A percentile compares a stretch with the other conserved stretches of the same genome.
Conservation (phyloP, 2,113 vertebrate species). For the Caranx ignobilis region DNA sequence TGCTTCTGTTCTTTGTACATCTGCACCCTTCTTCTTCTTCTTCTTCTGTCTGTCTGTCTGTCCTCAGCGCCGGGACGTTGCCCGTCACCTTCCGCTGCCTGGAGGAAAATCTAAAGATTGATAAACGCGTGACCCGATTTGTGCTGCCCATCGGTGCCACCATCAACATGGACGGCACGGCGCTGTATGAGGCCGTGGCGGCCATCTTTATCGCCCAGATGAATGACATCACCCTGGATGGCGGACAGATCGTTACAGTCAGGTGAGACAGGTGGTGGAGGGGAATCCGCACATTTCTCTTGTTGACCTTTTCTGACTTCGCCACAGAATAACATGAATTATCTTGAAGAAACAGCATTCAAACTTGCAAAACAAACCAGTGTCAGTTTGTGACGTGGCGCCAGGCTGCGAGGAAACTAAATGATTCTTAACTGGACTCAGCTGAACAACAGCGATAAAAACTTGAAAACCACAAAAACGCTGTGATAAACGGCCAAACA, state of each 20-base stretch:
- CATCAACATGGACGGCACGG: constrained; percentile 90
- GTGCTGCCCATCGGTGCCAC: constrained; percentile 90
- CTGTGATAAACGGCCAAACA: neutral
- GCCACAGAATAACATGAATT: no score
- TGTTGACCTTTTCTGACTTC: no score
- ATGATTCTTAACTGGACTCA: no score
- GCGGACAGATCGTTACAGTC: constrained; percentile 87
- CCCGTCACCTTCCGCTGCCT: constrained; percentile 90
- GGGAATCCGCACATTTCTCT: no score
- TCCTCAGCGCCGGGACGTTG: constrained; percentile 85
- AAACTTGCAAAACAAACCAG: no score
- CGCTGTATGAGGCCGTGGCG: constrained; percentile 89
- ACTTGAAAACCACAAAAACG: no score
- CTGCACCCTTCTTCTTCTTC: neutral
- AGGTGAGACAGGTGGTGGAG: constrained; percentile 73
- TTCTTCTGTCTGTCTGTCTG: neutral
- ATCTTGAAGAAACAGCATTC: no score
- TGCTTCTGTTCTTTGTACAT: neutral
- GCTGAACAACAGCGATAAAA: no score
- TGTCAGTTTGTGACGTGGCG: no score
- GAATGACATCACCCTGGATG: constrained; percentile 86
- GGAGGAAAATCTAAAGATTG: constrained; percentile 88
- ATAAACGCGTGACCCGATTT: constrained; percentile 88
- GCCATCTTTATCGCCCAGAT: constrained; percentile 91
- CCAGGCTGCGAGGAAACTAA: no score